phyloP scores from a whole-genome alignment of 1,140 invertebrate species.

The Nilaparvata lugens region DNA sequence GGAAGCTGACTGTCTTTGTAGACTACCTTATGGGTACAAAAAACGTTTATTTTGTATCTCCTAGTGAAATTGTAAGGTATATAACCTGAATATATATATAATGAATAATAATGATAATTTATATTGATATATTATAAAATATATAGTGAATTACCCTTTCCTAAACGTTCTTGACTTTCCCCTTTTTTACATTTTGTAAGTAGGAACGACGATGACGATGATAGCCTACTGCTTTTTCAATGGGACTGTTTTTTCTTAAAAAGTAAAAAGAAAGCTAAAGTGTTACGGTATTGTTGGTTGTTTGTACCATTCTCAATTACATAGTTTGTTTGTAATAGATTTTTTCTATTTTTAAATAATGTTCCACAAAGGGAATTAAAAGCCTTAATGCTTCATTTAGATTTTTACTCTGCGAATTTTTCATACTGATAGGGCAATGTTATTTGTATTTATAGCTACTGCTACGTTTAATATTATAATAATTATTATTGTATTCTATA shows the following conservation, averaged over 20 bases:
- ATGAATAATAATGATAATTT: background rate
- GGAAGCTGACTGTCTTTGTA: constrained; percentile 3
- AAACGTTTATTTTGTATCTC: constrained; percentile 19
- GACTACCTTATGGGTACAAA: constrained; percentile 17
- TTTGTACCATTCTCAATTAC: background rate
- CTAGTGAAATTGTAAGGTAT: constrained; percentile 8
- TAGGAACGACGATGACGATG: background rate
- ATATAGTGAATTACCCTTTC: constrained; percentile 14
- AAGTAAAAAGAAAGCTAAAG: too few species aligned
- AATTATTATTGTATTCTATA: background rate
- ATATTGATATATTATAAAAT: constrained; percentile 14
- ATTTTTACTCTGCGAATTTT: constrained; percentile 15
- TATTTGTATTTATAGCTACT: constrained; percentile 5
- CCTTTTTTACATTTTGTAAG: constrained; percentile 17
- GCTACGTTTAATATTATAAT: constrained; percentile 10
- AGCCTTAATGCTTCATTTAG: constrained; percentile 18
- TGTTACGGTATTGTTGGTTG: background rate
- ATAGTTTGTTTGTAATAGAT: constrained; percentile 1
- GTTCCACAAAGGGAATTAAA: constrained; percentile 7
- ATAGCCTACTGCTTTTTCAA: background rate
- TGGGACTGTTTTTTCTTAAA: background rate
- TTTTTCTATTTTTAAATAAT: constrained; percentile 19
- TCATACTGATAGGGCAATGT: constrained; percentile 11
- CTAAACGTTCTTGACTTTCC: constrained; percentile 11
- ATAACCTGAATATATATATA: background rate